These are phyloP conservation scores for Echiichthys vipera DNA, from an alignment of 2,797 vertebrate species.

Conservation along the genomic window DNA sequence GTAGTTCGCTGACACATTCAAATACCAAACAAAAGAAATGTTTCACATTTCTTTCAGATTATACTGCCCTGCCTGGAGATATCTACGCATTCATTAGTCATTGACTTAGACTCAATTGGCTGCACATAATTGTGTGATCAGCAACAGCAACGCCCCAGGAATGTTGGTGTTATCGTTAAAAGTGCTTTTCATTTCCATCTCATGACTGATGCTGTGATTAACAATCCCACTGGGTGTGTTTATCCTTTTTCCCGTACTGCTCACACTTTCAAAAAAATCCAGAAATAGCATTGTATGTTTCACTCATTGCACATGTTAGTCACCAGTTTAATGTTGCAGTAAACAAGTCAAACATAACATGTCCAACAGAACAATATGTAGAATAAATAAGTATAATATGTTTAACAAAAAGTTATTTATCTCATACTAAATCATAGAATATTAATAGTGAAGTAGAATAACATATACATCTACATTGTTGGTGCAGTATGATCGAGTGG, in stretches of 20 bases:
- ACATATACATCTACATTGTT: not conserved
- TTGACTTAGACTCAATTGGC: slow-evolving; percentile 47
- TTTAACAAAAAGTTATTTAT: not conserved
- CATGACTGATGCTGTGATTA: slow-evolving; percentile 63
- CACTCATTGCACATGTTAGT: slow-evolving; percentile 26
- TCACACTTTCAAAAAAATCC: slow-evolving; percentile 23
- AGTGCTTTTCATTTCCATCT: slow-evolving; percentile 38
- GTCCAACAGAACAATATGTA: not conserved
- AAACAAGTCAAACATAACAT: slow-evolving; percentile 20
- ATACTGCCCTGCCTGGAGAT: slow-evolving; percentile 32
- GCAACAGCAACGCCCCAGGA: slow-evolving; percentile 53
- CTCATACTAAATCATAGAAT: slow-evolving; percentile 20
- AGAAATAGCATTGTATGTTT: slow-evolving; percentile 45
- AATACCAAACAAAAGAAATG: slow-evolving; percentile 67
- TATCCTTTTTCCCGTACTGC: slow-evolving; percentile 44
- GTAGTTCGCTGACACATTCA: slow-evolving; percentile 50
- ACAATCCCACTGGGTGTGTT: slow-evolving; percentile 46
- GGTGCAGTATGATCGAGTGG: not conserved
- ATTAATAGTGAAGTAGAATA: not conserved
- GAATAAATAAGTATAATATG: slow-evolving; percentile 15
- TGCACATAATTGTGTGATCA: slow-evolving; percentile 57
- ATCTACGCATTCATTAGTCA: slow-evolving; percentile 57
- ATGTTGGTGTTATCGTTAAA: slow-evolving; percentile 66
- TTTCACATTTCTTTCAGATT: slow-evolving; percentile 53
- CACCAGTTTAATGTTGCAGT: slow-evolving; percentile 28